phyloP scores from a whole-genome alignment of 1,140 invertebrate species.

The Kradibia gibbosae region DNA sequence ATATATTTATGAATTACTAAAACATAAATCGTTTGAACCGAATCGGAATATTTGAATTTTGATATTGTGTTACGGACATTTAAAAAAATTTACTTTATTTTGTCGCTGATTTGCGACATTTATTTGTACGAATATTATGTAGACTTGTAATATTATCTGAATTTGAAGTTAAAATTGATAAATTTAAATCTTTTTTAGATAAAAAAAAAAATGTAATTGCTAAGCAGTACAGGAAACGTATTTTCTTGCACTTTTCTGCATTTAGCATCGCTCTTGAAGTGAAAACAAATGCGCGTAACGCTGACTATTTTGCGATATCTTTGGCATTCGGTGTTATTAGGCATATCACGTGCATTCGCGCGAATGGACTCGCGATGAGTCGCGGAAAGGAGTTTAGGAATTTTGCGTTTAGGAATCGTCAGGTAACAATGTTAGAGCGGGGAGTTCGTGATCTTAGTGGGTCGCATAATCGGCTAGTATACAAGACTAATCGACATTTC shows the following conservation, averaged over 20 bases:
- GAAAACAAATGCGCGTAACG: not conserved
- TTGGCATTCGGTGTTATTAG: slow-evolving; percentile 5
- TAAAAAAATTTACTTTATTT: too few relatives aligned
- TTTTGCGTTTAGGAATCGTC: not conserved
- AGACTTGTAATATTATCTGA: too few relatives aligned
- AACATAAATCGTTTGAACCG: too few relatives aligned
- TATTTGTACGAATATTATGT: too few relatives aligned
- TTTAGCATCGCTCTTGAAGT: not conserved
- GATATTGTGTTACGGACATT: too few relatives aligned
- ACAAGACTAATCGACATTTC: too few relatives aligned
- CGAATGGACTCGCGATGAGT: slow-evolving; percentile 29
- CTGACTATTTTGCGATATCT: not conserved
- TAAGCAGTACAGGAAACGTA: not conserved
- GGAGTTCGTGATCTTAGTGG: not conserved
- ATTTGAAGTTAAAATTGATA: too few relatives aligned
- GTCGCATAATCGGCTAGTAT: not conserved
- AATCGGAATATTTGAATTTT: too few relatives aligned
- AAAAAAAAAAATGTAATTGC: not conserved
- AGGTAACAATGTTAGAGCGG: not conserved
- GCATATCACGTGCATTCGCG: slow-evolving; percentile 36
- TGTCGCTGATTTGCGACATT: too few relatives aligned
- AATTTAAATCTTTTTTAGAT: too few relatives aligned
- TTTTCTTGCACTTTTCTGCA: not conserved
- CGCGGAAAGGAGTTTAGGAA: slow-evolving; percentile 14
- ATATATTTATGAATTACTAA: too few relatives aligned